Percentiles rank a stretch among this genome's conserved stretches.
phyloP scores from a whole-genome alignment of 2,888 invertebrate species.

The Andrena bicolor region DNA sequence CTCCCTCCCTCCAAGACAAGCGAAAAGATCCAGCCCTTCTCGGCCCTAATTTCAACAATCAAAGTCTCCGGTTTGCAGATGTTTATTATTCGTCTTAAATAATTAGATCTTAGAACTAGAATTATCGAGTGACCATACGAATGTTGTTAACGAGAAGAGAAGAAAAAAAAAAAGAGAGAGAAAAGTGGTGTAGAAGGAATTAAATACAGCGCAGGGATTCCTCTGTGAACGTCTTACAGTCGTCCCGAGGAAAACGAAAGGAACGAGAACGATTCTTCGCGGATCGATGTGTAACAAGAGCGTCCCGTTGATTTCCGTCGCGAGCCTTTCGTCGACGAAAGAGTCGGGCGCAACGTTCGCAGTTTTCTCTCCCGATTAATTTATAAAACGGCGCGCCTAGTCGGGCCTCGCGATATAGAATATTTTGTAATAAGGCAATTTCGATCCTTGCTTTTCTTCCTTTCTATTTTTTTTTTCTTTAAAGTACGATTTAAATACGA shows the following conservation, averaged over 20 bases:
- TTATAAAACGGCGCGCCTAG: background rate
- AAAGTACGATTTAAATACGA: constrained; percentile 22
- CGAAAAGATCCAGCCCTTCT: background rate
- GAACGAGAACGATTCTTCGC: background rate
- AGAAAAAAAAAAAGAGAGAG: constrained; percentile 11
- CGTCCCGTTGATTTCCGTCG: background rate
- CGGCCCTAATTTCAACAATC: constrained; percentile 1
- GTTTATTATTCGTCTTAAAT: constrained; percentile 56
- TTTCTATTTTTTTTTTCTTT: background rate
- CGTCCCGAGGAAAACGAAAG: background rate
- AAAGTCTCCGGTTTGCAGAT: constrained; percentile 31
- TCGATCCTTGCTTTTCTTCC: constrained; percentile 1
- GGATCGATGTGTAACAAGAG: background rate
- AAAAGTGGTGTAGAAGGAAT: constrained; percentile 19
- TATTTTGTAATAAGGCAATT: constrained; percentile 27
- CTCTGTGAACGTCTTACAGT: background rate
- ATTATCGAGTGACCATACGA: constrained; percentile 30
- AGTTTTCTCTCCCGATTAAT: background rate
- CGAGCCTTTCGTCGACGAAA: background rate
- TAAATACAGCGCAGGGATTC: constrained; percentile 24
- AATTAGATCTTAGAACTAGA: constrained; percentile 55
- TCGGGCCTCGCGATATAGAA: background rate
- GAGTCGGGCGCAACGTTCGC: background rate
- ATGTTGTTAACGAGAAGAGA: constrained; percentile 26
- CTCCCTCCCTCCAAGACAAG: background rate